phyloP scores from a whole-genome alignment of 2,888 invertebrate species.

The Acleris emargana region DNA sequence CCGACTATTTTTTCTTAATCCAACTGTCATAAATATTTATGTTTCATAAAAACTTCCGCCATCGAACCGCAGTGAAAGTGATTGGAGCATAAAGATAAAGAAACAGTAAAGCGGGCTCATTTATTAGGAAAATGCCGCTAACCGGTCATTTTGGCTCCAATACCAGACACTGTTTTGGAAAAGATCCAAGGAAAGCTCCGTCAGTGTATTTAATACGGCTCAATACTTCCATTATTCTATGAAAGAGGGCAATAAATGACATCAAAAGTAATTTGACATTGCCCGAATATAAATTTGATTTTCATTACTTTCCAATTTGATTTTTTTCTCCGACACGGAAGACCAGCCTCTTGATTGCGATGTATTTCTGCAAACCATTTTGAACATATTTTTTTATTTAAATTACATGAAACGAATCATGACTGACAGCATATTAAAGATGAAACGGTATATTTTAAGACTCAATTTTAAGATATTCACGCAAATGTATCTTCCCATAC shows the following conservation, averaged over 20 bases:
- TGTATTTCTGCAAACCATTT: neutral
- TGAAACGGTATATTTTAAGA: neutral
- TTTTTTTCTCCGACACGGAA: neutral
- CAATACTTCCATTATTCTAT: slow-evolving; percentile 39
- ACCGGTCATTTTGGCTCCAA: slow-evolving; percentile 56
- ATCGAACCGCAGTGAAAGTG: slow-evolving; percentile 30
- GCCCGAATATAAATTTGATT: slow-evolving; percentile 1
- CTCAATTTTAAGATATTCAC: slow-evolving; percentile 33
- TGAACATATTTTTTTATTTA: neutral
- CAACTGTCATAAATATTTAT: slow-evolving; percentile 35
- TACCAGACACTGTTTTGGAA: slow-evolving; percentile 59
- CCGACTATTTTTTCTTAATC: slow-evolving; percentile 32
- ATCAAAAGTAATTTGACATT: slow-evolving; percentile 4
- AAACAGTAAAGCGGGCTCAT: slow-evolving; percentile 39
- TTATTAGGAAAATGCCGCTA: slow-evolving; percentile 54
- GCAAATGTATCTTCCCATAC: slow-evolving; percentile 42
- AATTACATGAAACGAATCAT: neutral
- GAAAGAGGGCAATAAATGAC: slow-evolving; percentile 10
- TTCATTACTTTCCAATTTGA: neutral
- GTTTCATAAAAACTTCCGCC: slow-evolving; percentile 31
- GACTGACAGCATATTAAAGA: no score
- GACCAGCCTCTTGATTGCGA: neutral
- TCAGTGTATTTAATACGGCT: slow-evolving; percentile 51
- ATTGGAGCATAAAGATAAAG: slow-evolving; percentile 33
- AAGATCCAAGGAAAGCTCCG: slow-evolving; percentile 58